A percentile compares a stretch with the other conserved stretches of the same genome.
Conservation (phyloP, 2,888 invertebrate species). For the Synergus japonicus region DNA sequence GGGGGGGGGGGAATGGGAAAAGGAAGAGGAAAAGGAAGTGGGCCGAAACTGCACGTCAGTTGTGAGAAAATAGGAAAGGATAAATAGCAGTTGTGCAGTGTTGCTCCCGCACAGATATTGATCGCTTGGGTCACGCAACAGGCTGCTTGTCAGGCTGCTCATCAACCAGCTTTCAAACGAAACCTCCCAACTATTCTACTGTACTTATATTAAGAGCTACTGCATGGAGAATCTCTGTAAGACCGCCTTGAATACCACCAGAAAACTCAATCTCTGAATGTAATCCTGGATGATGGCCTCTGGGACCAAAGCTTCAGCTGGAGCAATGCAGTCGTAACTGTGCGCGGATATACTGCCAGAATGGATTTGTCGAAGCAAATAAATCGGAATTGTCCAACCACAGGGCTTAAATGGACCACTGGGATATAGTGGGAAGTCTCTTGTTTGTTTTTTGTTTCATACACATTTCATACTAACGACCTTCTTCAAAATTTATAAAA, state of each 20-base stretch:
- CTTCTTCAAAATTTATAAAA: not conserved
- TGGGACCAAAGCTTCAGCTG: conserved; percentile 1
- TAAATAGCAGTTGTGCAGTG: conserved; percentile 53
- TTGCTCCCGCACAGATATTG: conserved; percentile 71
- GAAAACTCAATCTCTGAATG: conserved; percentile 17
- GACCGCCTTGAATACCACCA: not conserved
- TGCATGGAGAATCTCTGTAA: conserved; percentile 7
- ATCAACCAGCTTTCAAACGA: conserved; percentile 46
- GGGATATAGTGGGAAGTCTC: not conserved
- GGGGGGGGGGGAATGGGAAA: not conserved
- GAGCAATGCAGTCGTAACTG: conserved; percentile 1
- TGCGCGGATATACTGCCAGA: conserved; percentile 1
- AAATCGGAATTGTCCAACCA: conserved; percentile 20
- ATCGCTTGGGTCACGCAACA: conserved; percentile 73
- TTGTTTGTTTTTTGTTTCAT: not conserved
- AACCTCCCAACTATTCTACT: not conserved
- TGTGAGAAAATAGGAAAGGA: conserved; percentile 55
- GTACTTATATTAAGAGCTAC: conserved; percentile 4
- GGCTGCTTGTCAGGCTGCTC: conserved; percentile 67
- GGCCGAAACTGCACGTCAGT: conserved; percentile 51
- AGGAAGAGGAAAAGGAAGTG: not conserved
- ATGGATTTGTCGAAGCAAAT: conserved; percentile 29
- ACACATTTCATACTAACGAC: not conserved
- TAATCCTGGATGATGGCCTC: conserved; percentile 26
- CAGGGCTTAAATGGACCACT: conserved; percentile 12